A percentile compares a stretch with the other conserved stretches of the same genome.
Conservation (phyloP, 2,888 invertebrate species). For the Drosophila neoperkinsi region DNA sequence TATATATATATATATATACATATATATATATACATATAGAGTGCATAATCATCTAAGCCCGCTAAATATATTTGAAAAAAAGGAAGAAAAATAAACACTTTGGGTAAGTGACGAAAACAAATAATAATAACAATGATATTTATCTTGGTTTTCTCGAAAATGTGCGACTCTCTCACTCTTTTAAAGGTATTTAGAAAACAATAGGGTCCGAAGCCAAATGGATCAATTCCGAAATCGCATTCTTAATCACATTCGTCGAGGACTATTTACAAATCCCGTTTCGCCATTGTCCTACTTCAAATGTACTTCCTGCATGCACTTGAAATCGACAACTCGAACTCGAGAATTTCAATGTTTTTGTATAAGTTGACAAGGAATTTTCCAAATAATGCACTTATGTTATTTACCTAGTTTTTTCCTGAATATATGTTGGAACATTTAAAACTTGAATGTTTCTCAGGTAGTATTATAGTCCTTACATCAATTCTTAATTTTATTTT, state of each 20-base stretch:
- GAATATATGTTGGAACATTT: neutral
- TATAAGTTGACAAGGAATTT: slow-evolving; percentile 36
- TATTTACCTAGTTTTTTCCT: neutral
- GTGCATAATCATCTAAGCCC: neutral
- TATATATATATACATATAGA: neutral
- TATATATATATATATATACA: neutral
- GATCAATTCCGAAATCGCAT: slow-evolving; percentile 29
- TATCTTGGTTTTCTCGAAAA: slow-evolving; percentile 18
- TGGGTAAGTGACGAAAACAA: slow-evolving; percentile 36
- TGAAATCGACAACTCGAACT: neutral
- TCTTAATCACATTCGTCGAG: slow-evolving; percentile 38
- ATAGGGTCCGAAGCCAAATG: slow-evolving; percentile 33
- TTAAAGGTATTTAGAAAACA: slow-evolving; percentile 10
- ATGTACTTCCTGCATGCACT: slow-evolving; percentile 5
- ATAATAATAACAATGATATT: slow-evolving; percentile 50
- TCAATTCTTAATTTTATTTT: neutral
- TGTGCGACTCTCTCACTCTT: slow-evolving; percentile 10
- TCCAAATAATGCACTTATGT: neutral
- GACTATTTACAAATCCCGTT: slow-evolving; percentile 11
- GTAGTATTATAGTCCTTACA: neutral
- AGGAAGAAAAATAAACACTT: slow-evolving; percentile 23
- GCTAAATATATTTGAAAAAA: slow-evolving; percentile 26
- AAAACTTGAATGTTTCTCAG: neutral
- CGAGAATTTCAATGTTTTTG: slow-evolving; percentile 14
- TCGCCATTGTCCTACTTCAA: slow-evolving; percentile 10